Evolutionary conservation across 1,140 invertebrate genomes (phyloP).

Genomic region (Macrocentrus cingulum): DNA sequence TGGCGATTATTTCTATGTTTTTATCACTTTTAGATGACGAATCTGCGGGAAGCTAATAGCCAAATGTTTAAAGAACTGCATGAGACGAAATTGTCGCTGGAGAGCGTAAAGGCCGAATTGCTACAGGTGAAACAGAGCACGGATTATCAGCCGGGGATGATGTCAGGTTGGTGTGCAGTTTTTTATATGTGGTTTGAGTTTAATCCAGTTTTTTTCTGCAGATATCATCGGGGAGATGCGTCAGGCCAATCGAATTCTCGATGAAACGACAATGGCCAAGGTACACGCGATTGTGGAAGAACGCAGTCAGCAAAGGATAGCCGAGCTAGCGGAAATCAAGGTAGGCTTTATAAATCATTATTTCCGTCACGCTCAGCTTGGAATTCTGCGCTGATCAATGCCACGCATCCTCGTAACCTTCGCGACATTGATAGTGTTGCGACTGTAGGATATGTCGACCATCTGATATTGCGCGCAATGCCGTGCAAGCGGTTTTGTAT

Average conservation of each 20-base stretch:
- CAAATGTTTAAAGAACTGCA: conserved; percentile 61
- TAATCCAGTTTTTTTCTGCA: conserved; percentile 29
- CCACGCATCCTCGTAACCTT: too few species aligned
- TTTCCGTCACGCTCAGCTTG: neutral
- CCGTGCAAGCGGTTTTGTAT: neutral
- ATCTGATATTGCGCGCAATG: too few species aligned
- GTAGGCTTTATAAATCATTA: conserved; percentile 37
- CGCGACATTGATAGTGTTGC: neutral
- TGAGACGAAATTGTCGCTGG: conserved; percentile 58
- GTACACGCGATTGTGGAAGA: conserved; percentile 66
- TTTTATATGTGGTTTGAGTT: conserved; percentile 3
- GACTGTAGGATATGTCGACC: neutral
- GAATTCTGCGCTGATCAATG: conserved; percentile 4
- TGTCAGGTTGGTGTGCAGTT: conserved; percentile 52
- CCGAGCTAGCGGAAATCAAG: conserved; percentile 46
- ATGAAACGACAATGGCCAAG: conserved; percentile 67
- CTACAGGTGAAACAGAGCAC: conserved; percentile 48
- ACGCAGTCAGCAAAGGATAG: conserved; percentile 44
- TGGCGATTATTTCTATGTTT: neutral
- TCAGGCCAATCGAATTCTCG: conserved; percentile 70
- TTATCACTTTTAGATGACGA: conserved; percentile 44
- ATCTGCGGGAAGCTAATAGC: conserved; percentile 59
- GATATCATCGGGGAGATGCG: conserved; percentile 75
- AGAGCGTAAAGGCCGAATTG: conserved; percentile 56
- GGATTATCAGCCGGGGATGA: conserved; percentile 74